phyloP scores from a whole-genome alignment of 2,888 invertebrate genomes.

The Caenorhabditis sp. region DNA sequence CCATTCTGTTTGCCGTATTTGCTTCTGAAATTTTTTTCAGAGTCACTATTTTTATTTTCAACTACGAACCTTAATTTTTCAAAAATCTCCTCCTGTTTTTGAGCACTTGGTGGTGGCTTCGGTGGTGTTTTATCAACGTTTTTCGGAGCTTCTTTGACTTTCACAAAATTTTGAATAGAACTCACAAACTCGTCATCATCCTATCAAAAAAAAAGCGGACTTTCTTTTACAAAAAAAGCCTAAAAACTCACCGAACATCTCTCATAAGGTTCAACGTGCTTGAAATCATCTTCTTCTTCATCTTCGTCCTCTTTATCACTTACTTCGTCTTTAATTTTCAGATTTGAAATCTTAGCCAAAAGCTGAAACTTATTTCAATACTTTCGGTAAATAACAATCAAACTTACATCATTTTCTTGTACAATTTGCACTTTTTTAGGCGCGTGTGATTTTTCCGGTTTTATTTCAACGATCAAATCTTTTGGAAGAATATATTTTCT shows the following conservation, averaged over 20 bases:
- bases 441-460: not conserved
- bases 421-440: slow-evolving; percentile 11
- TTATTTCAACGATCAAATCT: slow-evolving; percentile 9
- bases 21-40: slow-evolving; percentile 16
- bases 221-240: not conserved
- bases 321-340: slow-evolving; percentile 19
- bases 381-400: not conserved
- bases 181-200: slow-evolving; percentile 35
- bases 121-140: not conserved
- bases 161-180: slow-evolving; percentile 17
- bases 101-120: not conserved
- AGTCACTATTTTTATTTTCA: too few species aligned
- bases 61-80: not conserved
- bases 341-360: slow-evolving; percentile 24
- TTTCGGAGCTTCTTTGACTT: slow-evolving; percentile 1
- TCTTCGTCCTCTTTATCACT: slow-evolving; percentile 9
- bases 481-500: slow-evolving; percentile 15
- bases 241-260: slow-evolving; percentile 6
- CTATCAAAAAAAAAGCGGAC: not conserved
- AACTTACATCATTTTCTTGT: slow-evolving; percentile 13
- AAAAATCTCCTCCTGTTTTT: slow-evolving; percentile 28
- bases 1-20: slow-evolving; percentile 31
- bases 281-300: slow-evolving; percentile 17
- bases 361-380: slow-evolving; percentile 11
- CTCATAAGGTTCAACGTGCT: slow-evolving; percentile 21